Evolutionary conservation across 2,797 vertebrate genomes (phyloP).

Genomic region (Lacerta agilis): DNA sequence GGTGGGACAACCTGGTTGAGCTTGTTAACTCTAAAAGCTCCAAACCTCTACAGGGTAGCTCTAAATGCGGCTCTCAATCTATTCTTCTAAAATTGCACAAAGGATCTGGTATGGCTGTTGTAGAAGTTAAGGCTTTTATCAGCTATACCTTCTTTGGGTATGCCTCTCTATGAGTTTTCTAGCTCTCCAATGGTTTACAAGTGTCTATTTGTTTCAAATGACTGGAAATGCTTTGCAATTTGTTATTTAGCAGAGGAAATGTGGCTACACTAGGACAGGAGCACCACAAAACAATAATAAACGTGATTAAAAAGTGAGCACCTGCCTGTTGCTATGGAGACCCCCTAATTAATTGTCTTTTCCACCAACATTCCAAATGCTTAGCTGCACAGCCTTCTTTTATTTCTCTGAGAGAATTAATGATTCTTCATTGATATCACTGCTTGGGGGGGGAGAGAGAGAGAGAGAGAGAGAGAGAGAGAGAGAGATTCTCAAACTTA

Average conservation of each 20-base stretch:
- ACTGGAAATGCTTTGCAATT: conserved; percentile 13
- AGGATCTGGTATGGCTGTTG: not conserved
- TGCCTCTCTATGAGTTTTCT: not conserved
- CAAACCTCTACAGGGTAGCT: too few species aligned
- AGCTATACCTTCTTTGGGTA: not conserved
- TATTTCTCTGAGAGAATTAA: conserved; percentile 37
- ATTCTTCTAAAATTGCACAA: not conserved
- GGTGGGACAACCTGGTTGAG: too few species aligned
- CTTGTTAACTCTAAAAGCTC: too few species aligned
- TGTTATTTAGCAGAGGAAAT: conserved; percentile 6
- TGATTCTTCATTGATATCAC: conserved; percentile 55
- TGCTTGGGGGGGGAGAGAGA: conserved; percentile 18
- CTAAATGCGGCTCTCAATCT: not conserved
- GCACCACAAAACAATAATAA: conserved; percentile 3
- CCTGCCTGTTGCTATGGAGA: conserved; percentile 20
- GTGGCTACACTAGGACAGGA: not conserved
- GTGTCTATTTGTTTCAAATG: not conserved
- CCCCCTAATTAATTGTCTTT: conserved; percentile 32
- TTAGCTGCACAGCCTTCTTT: conserved; percentile 16
- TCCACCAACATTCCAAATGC: conserved; percentile 27
- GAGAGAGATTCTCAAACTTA: conserved; percentile 43
- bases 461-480: not conserved
- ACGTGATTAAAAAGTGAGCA: conserved; percentile 23
- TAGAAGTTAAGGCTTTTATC: not conserved
- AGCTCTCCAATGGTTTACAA: not conserved